Conservation (phyloP, 2,797 vertebrate species). For the Protosalanx chinensis region DNA sequence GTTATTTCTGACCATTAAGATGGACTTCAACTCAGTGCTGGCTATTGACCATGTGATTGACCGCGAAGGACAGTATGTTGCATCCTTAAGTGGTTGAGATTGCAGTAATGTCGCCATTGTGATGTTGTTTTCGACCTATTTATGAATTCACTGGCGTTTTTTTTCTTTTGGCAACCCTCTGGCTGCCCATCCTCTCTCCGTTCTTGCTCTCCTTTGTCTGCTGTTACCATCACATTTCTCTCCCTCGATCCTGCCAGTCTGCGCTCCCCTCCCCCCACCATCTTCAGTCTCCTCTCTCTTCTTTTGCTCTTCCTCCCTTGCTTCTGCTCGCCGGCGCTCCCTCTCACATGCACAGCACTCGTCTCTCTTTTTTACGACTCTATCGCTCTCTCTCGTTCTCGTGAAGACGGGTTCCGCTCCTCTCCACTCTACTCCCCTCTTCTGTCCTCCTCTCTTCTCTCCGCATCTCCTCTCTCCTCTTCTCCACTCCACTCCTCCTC, state of each 20-base stretch:
- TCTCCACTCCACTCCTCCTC: background rate
- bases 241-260: slow-evolving; percentile 21
- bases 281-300: slow-evolving; percentile 15
- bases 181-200: background rate
- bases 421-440: background rate
- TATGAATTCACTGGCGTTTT: background rate
- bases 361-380: background rate
- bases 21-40: too few species aligned
- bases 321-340: slow-evolving; percentile 10
- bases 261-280: slow-evolving; percentile 20
- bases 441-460: background rate
- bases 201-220: slow-evolving; percentile 43
- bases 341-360: slow-evolving; percentile 7
- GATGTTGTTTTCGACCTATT: too few species aligned
- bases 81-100: background rate
- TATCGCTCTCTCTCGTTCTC: background rate
- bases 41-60: too few species aligned
- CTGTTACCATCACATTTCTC: slow-evolving; percentile 22
- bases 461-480: slow-evolving; percentile 5
- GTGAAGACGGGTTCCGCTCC: background rate
- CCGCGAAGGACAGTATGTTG: too few species aligned
- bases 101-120: background rate
- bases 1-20: too few species aligned
- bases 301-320: slow-evolving; percentile 12
- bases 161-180: too few species aligned